Conservation (phyloP, 2,797 vertebrate species). For the Fratercula arctica region DNA sequence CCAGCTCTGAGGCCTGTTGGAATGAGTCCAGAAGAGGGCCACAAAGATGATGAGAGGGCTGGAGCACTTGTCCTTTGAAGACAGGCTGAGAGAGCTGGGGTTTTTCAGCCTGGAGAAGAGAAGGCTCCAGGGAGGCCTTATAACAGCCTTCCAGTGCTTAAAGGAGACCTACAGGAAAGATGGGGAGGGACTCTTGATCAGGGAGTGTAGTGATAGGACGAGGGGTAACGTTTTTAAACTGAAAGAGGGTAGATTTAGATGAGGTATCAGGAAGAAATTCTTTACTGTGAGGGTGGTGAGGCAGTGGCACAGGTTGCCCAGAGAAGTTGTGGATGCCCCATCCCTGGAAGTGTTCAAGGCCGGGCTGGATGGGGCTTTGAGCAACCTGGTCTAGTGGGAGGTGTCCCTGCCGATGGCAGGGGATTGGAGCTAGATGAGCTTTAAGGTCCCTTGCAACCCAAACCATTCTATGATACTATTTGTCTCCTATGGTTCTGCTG, state of each 20-base stretch:
- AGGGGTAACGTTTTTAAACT: neutral
- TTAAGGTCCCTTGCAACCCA: neutral
- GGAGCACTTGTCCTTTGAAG: neutral
- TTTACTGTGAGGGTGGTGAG: neutral
- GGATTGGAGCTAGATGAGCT: neutral
- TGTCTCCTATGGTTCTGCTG: neutral
- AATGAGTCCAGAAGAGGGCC: neutral
- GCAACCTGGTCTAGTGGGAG: neutral
- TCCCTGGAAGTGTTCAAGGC: neutral
- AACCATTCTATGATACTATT: neutral
- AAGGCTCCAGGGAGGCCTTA: neutral
- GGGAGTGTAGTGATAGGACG: neutral
- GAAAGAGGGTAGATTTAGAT: neutral
- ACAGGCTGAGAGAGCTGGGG: neutral
- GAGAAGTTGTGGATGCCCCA: neutral
- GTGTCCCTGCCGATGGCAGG: neutral
- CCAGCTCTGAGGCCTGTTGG: neutral
- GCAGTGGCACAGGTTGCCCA: neutral
- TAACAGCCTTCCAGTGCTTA: neutral
- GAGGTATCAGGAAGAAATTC: neutral
- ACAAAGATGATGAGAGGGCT: neutral
- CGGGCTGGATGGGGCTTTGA: neutral
- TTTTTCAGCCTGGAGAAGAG: neutral
- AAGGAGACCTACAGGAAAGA: neutral
- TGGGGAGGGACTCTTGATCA: neutral